Percentiles rank a stretch among this genome's conserved stretches.
Conservation (phyloP, 2,888 invertebrate genomes). For the Leptinotarsa haldemani region DNA sequence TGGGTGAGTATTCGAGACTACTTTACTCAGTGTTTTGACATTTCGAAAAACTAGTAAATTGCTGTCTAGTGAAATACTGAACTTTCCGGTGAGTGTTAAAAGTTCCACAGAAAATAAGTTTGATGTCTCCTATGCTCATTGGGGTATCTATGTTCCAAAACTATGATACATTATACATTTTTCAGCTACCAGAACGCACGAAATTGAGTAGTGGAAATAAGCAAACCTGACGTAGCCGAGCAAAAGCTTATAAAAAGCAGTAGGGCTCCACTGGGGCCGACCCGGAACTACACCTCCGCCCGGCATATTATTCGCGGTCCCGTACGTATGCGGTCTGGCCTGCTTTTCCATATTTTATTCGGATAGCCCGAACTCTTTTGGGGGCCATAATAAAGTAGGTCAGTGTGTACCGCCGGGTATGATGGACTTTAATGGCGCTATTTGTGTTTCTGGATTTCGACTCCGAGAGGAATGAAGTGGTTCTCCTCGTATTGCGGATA, state of each 20-base stretch:
- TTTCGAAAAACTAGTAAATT: too few relatives aligned
- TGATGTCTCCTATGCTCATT: not conserved
- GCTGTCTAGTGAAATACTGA: too few relatives aligned
- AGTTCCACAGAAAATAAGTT: not conserved
- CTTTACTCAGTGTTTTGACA: too few relatives aligned
- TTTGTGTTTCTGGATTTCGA: constrained; percentile 16
- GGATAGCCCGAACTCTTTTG: constrained; percentile 10
- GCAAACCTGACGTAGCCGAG: too few relatives aligned
- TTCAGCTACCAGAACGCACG: not conserved
- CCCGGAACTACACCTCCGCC: not conserved
- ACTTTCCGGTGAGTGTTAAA: too few relatives aligned
- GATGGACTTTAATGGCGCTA: constrained; percentile 16
- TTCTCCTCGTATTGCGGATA: not conserved
- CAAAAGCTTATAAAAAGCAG: too few relatives aligned
- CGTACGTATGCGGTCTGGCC: constrained; percentile 5
- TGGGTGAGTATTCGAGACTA: too few relatives aligned
- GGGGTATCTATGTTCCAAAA: too few relatives aligned
- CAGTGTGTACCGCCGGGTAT: constrained; percentile 1
- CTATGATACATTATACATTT: too few relatives aligned
- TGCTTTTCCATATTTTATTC: constrained; percentile 18
- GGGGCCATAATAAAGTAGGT: constrained; percentile 13
- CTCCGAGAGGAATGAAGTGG: not conserved
- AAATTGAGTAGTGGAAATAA: not conserved
- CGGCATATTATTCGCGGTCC: constrained; percentile 12
- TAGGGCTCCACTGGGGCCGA: not conserved